phyloP scores from a whole-genome alignment of 2,888 invertebrate genomes.

The Phaonia tiefii region DNA sequence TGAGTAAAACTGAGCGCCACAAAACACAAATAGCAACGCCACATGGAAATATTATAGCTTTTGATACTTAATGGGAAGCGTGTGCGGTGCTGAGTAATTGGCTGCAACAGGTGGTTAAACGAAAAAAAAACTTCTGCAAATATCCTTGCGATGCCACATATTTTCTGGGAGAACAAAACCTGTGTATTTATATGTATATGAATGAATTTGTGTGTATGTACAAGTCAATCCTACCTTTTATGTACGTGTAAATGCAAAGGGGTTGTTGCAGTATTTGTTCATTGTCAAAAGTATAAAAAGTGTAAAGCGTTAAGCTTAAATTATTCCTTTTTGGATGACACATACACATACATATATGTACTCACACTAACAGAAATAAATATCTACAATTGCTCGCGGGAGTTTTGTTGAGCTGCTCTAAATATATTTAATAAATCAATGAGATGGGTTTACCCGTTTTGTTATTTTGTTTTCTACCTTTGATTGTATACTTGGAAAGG shows the following conservation, averaged over 20 bases:
- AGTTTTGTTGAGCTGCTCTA: constrained; percentile 3
- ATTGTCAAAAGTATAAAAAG: neutral
- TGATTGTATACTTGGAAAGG: too few species aligned
- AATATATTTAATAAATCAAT: constrained; percentile 2
- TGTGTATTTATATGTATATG: neutral
- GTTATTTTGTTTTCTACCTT: too few species aligned
- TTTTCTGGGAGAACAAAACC: neutral
- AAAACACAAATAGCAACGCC: neutral
- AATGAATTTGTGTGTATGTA: neutral
- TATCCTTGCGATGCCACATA: neutral
- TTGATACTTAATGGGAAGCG: neutral
- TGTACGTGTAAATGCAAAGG: neutral
- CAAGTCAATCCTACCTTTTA: neutral
- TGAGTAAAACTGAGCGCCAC: neutral
- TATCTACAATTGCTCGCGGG: constrained; percentile 12
- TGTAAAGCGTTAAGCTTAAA: constrained; percentile 26
- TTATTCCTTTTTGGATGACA: constrained; percentile 1
- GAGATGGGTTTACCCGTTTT: too few species aligned
- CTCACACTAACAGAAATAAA: neutral
- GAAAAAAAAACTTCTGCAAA: neutral
- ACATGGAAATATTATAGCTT: neutral
- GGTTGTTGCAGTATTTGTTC: neutral
- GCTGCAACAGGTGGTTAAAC: constrained; percentile 12
- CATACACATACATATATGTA: neutral
- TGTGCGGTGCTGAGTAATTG: neutral